Conservation (phyloP, 2,888 invertebrate species). For the Agriopis leucophaearia region DNA sequence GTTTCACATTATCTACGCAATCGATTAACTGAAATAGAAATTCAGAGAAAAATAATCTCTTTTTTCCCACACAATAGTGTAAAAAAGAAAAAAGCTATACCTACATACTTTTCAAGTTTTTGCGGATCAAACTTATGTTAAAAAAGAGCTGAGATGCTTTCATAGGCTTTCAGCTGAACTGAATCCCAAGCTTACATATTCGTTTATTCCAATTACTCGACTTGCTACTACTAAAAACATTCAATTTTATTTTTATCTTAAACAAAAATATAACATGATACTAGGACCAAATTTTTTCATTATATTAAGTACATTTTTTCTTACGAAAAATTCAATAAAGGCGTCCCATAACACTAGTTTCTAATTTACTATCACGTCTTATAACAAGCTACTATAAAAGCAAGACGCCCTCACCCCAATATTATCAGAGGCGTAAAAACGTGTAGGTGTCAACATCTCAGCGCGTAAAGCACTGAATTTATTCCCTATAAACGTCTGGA, state of each 20-base stretch:
- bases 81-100: no score
- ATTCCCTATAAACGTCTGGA: slow-evolving; percentile 63
- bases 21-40: no score
- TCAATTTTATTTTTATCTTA: no score
- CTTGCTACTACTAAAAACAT: no score
- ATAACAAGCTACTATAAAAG: slow-evolving; percentile 62
- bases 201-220: no score
- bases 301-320: slow-evolving; percentile 6
- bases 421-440: slow-evolving; percentile 64
- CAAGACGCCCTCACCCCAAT: slow-evolving; percentile 59
- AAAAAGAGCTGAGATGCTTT: no score
- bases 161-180: not conserved
- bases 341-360: slow-evolving; percentile 44
- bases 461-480: slow-evolving; percentile 70
- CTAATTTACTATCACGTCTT: slow-evolving; percentile 56
- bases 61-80: no score
- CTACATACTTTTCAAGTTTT: no score
- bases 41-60: no score
- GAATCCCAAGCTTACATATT: no score
- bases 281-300: not conserved
- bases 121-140: no score
- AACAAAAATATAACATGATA: not conserved
- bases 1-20: no score
- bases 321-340: slow-evolving; percentile 29
- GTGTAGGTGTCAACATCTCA: slow-evolving; percentile 66